Evolutionary conservation across 2,797 vertebrate species (phyloP).

Genomic region (Galagoides demidoff): DNA sequence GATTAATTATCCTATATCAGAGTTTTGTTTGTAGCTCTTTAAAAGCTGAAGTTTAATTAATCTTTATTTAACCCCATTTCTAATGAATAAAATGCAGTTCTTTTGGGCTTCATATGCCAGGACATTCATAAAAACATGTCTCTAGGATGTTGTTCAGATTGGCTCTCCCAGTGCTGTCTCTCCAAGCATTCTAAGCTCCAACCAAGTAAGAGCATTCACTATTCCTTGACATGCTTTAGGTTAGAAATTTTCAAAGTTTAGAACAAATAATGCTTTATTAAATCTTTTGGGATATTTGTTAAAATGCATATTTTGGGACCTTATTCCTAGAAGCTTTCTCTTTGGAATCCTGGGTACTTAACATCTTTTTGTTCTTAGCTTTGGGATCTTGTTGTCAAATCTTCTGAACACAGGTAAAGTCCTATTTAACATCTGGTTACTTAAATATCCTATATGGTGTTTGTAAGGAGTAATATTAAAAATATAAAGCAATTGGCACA

Average conservation of each 20-base stretch:
- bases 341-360: background rate
- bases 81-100: background rate
- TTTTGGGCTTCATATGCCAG: background rate
- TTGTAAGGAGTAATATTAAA: background rate
- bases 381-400: background rate
- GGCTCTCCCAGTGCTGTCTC: background rate
- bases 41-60: constrained; percentile 11
- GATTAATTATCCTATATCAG: background rate
- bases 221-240: background rate
- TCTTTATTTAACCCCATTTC: background rate
- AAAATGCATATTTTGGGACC: background rate
- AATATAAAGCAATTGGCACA: background rate
- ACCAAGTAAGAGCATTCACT: background rate
- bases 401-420: background rate
- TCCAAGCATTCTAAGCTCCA: background rate
- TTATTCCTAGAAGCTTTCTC: background rate
- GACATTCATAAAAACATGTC: background rate
- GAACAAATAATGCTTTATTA: background rate
- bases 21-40: background rate
- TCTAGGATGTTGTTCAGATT: background rate
- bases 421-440: background rate
- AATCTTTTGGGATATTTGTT: constrained; percentile 15
- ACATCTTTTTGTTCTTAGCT: background rate
- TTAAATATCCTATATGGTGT: background rate
- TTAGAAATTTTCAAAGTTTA: background rate